These are phyloP conservation scores for Sterrhoptilus dennistouni DNA, from an alignment of 2,113 vertebrate species.

Conservation along the genomic window DNA sequence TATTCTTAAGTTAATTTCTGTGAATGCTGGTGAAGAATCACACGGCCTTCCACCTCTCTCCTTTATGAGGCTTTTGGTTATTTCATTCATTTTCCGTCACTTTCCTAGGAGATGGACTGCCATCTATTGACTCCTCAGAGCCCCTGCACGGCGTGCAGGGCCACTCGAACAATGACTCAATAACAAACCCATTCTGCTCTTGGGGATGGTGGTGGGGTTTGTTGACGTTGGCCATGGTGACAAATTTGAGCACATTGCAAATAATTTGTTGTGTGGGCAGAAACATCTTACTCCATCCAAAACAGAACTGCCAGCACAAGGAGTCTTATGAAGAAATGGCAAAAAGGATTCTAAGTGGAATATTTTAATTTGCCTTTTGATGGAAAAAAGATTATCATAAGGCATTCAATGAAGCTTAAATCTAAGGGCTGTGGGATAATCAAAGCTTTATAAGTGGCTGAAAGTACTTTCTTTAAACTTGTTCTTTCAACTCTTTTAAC, in stretches of 20 bases:
- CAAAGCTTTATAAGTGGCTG: neutral
- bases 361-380: conserved; percentile 45
- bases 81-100: conserved; percentile 44
- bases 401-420: neutral
- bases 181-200: conserved; percentile 1
- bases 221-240: conserved; percentile 28
- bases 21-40: conserved; percentile 17
- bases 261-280: neutral
- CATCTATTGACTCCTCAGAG: conserved; percentile 78
- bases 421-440: neutral
- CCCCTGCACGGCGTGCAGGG: conserved; percentile 36
- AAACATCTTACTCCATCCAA: conserved; percentile 11
- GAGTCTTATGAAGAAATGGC: neutral
- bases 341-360: neutral
- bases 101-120: conserved; percentile 77
- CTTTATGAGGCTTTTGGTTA: conserved; percentile 30
- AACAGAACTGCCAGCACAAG: neutral
- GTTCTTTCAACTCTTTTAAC: conserved; percentile 20
- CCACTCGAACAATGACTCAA: conserved; percentile 51
- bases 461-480: conserved; percentile 26
- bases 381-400: conserved; percentile 15
- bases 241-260: conserved; percentile 30
- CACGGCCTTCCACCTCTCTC: neutral
- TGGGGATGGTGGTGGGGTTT: conserved; percentile 4
- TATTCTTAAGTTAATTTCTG: conserved; percentile 41